These are phyloP conservation scores for Notamacropus eugenii DNA, from an alignment of 2,797 vertebrate species.

Conservation along the genomic window DNA sequence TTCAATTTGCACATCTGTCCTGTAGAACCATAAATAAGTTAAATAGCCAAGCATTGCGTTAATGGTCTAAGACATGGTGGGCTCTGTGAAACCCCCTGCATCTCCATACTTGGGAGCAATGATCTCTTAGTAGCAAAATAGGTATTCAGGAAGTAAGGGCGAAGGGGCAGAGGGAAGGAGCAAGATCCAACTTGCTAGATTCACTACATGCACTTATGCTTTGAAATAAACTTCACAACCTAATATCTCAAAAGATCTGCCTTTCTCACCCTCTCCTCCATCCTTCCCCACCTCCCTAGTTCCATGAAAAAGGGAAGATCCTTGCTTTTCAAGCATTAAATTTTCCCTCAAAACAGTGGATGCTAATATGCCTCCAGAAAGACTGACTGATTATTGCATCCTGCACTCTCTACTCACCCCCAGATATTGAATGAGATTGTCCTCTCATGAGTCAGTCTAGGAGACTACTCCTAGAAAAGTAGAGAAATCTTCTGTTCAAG, in stretches of 20 bases:
- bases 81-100: not conserved
- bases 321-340: not conserved
- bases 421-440: not conserved
- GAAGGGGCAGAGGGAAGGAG: not conserved
- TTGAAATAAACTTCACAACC: not conserved
- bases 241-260: not conserved
- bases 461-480: not conserved
- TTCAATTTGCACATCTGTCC: constrained; percentile 37
- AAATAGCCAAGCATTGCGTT: constrained; percentile 13
- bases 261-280: not conserved
- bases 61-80: not conserved
- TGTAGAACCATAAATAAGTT: not conserved
- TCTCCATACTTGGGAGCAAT: not conserved
- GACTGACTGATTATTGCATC: not conserved
- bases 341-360: not conserved
- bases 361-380: not conserved
- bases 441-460: not conserved
- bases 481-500: not conserved
- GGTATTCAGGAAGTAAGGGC: not conserved
- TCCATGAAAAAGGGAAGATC: not conserved
- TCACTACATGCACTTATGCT: not conserved
- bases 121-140: not conserved
- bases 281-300: not conserved
- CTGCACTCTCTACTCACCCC: not conserved
- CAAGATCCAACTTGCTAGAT: not conserved